Base-by-base conservation (phyloP, 2,888 invertebrate genomes). In the Liodrosophila aerea region DNA sequence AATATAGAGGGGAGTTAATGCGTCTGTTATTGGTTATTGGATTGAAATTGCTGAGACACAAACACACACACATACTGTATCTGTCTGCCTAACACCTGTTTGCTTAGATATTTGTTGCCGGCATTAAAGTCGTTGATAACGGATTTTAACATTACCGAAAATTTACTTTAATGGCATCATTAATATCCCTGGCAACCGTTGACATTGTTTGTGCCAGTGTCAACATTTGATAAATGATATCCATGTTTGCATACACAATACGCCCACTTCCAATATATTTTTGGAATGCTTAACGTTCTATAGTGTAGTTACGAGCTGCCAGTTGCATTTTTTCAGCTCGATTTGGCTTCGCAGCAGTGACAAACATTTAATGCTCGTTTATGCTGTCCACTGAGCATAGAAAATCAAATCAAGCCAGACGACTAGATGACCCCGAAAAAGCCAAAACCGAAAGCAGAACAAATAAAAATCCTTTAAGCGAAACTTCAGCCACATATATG, bases 281-380 rank as follows among this genome's bases (percentile, higher is more conserved):
- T 22, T 22, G 22, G n/a, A n/a, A 22, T 22, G 22, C 5, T 22
- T 4, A 22, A 22, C 7, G 12, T 5, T 7, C 13, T 30, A 34
- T 4, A 30, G 41, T 30, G 11, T 4, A 30, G 41, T 29, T 41
- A 18, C 11, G 41, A 43, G 43, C 59, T 74, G 75, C 16, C 44
- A 66, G 53, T 52, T 83, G 74, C 72, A 75, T 37, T 85, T 76
- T 80, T 80, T 85, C 76, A 66, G 68, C 76, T 65, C 60, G 69
- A 76, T 85, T 83, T 83, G 57, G 34, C 58, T 50, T 54, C 44
- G 62, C 31, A 31, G 31, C 15, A 41, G 31, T 54, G 53, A 66
- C 59, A 59, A 40, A 27, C 36, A 31, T 34, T 50, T 49, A 65
- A 57, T 46, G 37, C 22, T 16, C 15, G 7, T 39, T 39, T 15